These are phyloP conservation scores for Gambelia wislizenii DNA, from an alignment of 2,797 vertebrate species.

Conservation along the genomic window DNA sequence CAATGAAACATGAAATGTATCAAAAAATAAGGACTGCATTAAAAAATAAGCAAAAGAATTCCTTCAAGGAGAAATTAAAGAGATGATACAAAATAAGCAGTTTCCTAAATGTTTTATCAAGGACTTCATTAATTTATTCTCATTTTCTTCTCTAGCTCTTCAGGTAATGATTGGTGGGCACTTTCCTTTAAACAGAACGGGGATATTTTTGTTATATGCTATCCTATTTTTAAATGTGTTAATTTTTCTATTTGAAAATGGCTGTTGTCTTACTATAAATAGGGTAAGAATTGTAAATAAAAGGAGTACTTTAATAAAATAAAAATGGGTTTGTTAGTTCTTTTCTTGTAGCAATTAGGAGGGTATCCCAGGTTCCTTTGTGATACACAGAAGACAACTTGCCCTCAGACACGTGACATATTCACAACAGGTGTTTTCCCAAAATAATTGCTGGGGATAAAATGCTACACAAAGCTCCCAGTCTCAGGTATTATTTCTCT, in stretches of 20 bases:
- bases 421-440: no score
- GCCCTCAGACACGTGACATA: no score
- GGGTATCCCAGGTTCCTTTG: not conserved
- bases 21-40: not conserved
- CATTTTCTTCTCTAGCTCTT: not conserved
- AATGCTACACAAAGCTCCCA: no score
- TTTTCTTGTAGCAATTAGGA: not conserved
- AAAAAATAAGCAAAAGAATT: not conserved
- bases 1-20: not conserved
- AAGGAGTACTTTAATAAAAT: not conserved
- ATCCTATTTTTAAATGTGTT: not conserved
- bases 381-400: no score
- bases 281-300: not conserved
- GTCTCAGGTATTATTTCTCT: no score
- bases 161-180: not conserved
- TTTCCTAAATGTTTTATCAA: constrained; percentile 1
- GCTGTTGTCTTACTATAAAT: not conserved
- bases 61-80: not conserved
- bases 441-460: no score
- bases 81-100: not conserved
- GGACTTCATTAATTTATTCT: not conserved
- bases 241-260: constrained; percentile 8
- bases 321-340: not conserved
- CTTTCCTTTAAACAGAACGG: not conserved
- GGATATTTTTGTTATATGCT: constrained; percentile 4